These are phyloP conservation scores for Dasysyrphus albostriatus DNA, from an alignment of 2,888 invertebrate genomes.

Conservation along the genomic window DNA sequence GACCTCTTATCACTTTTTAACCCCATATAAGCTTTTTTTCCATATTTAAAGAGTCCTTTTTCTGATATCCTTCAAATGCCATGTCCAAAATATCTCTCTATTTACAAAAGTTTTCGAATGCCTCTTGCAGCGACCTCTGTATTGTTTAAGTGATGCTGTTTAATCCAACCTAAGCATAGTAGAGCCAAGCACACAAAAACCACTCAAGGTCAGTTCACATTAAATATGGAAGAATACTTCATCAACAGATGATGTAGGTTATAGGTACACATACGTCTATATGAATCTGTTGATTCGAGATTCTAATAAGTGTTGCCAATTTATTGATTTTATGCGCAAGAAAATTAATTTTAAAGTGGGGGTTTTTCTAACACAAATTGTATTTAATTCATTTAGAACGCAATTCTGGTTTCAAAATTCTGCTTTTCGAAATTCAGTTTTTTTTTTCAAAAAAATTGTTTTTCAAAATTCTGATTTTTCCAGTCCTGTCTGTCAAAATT, in stretches of 20 bases:
- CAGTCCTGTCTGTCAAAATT: no score
- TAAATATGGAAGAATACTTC: conserved; percentile 28
- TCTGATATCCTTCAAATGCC: conserved; percentile 19
- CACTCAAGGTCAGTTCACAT: conserved; percentile 30
- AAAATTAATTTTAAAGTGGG: not conserved
- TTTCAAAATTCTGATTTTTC: no score
- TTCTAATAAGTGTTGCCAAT: conserved; percentile 23
- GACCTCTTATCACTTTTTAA: conserved; percentile 2
- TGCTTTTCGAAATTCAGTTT: no score
- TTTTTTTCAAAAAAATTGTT: no score
- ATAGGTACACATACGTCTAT: not conserved
- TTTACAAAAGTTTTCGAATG: conserved; percentile 10
- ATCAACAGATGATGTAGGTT: conserved; percentile 49
- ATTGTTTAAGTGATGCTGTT: not conserved
- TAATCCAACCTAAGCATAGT: conserved; percentile 4
- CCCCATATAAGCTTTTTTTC: conserved; percentile 23
- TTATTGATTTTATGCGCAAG: not conserved
- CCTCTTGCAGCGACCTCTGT: conserved; percentile 23
- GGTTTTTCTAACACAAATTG: no score
- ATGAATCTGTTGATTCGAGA: conserved; percentile 15
- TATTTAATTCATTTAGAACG: no score
- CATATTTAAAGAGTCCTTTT: conserved; percentile 8
- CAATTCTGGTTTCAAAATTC: no score
- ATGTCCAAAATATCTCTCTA: conserved; percentile 8
- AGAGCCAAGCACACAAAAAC: not conserved